These are phyloP conservation scores for Nephrotoma appendiculata DNA, from an alignment of 2,888 invertebrate genomes.

Conservation along the genomic window DNA sequence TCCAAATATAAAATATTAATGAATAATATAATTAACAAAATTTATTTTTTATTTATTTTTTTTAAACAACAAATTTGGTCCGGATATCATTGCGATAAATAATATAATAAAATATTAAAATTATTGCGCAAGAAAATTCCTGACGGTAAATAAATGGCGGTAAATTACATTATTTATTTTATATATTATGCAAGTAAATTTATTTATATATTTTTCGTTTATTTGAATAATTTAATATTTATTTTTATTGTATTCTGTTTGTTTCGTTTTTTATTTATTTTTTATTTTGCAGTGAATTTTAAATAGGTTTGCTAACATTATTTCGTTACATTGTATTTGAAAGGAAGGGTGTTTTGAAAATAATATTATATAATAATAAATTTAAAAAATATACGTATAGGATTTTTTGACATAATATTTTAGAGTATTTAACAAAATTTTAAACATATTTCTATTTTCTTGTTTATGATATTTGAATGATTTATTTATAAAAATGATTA, in stretches of 20 bases:
- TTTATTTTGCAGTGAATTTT: not conserved
- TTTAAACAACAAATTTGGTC: not conserved
- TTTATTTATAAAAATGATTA: too few relatives aligned
- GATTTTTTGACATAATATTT: not conserved
- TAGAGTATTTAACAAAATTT: not conserved
- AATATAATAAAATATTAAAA: not conserved
- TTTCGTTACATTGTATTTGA: not conserved
- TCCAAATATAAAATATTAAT: not conserved
- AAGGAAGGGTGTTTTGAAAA: not conserved
- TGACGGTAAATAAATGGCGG: not conserved
- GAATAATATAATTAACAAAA: not conserved
- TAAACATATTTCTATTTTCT: not conserved
- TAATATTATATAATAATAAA: not conserved
- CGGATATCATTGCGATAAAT: not conserved
- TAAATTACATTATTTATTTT: not conserved
- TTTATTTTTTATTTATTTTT: not conserved
- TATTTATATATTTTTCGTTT: not conserved
- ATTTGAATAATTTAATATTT: not conserved
- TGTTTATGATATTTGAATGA: not conserved
- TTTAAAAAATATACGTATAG: too few relatives aligned
- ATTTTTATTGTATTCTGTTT: not conserved
- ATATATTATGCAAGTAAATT: not conserved
- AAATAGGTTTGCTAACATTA: not conserved
- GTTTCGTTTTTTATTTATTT: not conserved
- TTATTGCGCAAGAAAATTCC: not conserved